These are phyloP conservation scores for Anniella stebbinsi DNA, from an alignment of 2,797 vertebrate genomes.

Conservation along the genomic window DNA sequence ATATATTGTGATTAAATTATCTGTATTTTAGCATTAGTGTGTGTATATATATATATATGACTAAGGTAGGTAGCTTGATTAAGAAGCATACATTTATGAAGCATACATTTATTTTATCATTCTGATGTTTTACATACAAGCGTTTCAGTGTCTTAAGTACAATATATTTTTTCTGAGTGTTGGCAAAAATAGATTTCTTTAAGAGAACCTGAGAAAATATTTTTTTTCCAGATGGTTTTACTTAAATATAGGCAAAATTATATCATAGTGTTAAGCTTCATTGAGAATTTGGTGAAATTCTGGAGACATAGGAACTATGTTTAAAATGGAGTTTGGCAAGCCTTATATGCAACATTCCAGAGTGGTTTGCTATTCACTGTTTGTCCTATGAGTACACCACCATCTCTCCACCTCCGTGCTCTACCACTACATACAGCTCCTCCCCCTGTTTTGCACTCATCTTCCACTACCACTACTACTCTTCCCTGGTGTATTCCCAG, in stretches of 20 bases:
- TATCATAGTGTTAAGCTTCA: background rate
- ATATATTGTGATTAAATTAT: background rate
- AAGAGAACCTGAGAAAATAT: background rate
- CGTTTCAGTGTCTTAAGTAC: background rate
- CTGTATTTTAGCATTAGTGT: too few relatives aligned
- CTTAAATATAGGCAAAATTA: background rate
- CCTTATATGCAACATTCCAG: background rate
- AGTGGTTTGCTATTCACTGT: background rate
- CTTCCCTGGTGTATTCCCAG: background rate
- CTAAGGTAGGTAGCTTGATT: background rate
- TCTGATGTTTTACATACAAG: background rate
- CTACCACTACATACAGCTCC: background rate
- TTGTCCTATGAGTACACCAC: background rate
- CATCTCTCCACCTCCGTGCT: background rate
- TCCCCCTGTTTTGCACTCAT: background rate
- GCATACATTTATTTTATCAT: background rate
- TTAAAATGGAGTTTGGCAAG: background rate
- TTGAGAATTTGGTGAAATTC: background rate
- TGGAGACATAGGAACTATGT: background rate
- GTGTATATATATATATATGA: background rate
- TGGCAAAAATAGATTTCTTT: background rate
- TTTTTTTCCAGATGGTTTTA: background rate
- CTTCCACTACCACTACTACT: background rate
- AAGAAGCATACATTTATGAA: background rate
- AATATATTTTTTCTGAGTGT: background rate